phyloP scores from a whole-genome alignment of 2,888 invertebrate species.

The Adelphocoris suturalis region DNA sequence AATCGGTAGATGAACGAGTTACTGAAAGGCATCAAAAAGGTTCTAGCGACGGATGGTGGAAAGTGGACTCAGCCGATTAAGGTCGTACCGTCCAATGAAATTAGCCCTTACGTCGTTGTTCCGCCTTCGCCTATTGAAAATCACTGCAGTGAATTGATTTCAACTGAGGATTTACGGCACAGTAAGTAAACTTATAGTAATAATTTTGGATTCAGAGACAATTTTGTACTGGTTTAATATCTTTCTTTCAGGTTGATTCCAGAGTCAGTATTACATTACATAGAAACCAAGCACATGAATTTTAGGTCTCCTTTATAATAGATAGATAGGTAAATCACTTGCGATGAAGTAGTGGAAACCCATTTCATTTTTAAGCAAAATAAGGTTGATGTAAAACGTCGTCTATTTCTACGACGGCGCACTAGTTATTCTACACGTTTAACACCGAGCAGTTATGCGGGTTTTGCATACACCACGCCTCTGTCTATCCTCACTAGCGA shows the following conservation, averaged over 20 bases:
- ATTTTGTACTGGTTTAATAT: too few species aligned
- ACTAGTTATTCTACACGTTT: neutral
- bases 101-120: constrained; percentile 75
- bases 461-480: neutral
- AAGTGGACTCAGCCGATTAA: constrained; percentile 80
- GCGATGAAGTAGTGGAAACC: too few species aligned
- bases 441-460: neutral
- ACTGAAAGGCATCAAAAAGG: constrained; percentile 82
- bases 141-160: constrained; percentile 30
- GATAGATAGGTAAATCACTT: too few species aligned
- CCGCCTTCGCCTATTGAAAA: constrained; percentile 6
- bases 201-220: too few species aligned
- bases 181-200: neutral
- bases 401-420: too few species aligned
- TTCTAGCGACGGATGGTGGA: constrained; percentile 82
- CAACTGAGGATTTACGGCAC: constrained; percentile 27
- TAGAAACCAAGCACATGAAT: too few species aligned
- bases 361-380: too few species aligned
- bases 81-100: constrained; percentile 75
- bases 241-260: too few species aligned
- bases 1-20: constrained; percentile 81
- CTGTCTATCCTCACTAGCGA: too few species aligned
- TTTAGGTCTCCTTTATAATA: too few species aligned
- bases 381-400: too few species aligned
- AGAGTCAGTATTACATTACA: too few species aligned